Evolutionary conservation across 2,888 invertebrate genomes (phyloP).

Genomic region (Choristoneura rosaceana): DNA sequence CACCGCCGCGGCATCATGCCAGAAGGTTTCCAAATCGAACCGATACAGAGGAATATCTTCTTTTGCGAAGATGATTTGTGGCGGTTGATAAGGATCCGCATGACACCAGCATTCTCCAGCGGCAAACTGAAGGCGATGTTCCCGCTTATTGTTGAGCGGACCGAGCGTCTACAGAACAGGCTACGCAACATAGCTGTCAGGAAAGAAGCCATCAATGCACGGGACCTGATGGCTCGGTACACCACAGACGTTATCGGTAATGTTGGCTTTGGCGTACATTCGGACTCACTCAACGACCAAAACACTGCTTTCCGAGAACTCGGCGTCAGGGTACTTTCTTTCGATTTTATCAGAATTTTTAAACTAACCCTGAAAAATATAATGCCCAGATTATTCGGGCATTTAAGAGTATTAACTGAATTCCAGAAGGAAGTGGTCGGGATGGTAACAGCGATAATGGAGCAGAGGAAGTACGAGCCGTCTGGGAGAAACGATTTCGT

Average conservation of each 20-base stretch:
- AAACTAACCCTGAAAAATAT: neutral
- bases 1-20: constrained; percentile 57
- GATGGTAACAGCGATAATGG: neutral
- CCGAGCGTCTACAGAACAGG: constrained; percentile 58
- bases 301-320: constrained; percentile 14
- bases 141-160: constrained; percentile 63
- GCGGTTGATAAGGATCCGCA: constrained; percentile 66
- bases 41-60: constrained; percentile 62
- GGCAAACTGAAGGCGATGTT: constrained; percentile 71
- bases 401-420: neutral
- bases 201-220: constrained; percentile 46
- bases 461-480: constrained; percentile 12
- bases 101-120: constrained; percentile 69
- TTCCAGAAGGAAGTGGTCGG: neutral
- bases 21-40: constrained; percentile 57
- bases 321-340: neutral
- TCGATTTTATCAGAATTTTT: neutral
- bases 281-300: constrained; percentile 9
- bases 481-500: constrained; percentile 1
- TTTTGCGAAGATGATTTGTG: constrained; percentile 68
- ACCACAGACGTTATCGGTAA: constrained; percentile 2
- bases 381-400: too few species aligned
- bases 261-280: neutral
- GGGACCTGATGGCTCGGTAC: constrained; percentile 17
- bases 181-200: constrained; percentile 56